Conservation (phyloP, 2,888 invertebrate species). For the Entomobrya multifasciata region DNA sequence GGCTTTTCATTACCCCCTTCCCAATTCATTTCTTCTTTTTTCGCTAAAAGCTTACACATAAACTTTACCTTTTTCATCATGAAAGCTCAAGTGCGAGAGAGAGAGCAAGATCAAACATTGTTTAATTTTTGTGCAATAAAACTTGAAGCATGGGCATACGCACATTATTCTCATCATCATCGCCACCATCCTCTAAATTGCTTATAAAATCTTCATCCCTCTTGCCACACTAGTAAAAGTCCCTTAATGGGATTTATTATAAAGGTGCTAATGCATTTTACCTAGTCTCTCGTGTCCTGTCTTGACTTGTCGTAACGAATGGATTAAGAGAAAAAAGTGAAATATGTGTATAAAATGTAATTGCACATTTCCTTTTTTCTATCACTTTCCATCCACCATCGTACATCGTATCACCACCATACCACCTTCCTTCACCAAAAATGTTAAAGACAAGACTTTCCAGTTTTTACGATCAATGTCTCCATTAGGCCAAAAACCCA, state of each 20-base stretch:
- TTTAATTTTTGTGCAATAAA: constrained; percentile 39
- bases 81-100: too few species aligned
- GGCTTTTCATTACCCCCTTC: not conserved
- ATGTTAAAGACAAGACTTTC: constrained; percentile 62
- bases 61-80: constrained; percentile 30
- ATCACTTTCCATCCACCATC: constrained; percentile 49
- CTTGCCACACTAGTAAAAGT: constrained; percentile 11
- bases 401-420: too few species aligned
- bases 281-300: too few species aligned
- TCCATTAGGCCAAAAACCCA: constrained; percentile 15
- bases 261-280: constrained; percentile 59
- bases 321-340: constrained; percentile 21
- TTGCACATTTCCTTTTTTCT: constrained; percentile 47
- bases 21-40: constrained; percentile 2
- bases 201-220: not conserved
- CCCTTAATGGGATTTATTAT: constrained; percentile 61
- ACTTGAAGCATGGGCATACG: constrained; percentile 3
- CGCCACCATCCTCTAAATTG: not conserved
- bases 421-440: not conserved
- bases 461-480: constrained; percentile 50
- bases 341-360: constrained; percentile 42
- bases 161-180: too few species aligned
- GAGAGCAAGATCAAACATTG: not conserved
- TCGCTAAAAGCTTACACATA: not conserved
- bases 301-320: constrained; percentile 55